These are phyloP conservation scores for Picus viridis DNA, from an alignment of 2,797 vertebrate species.

Conservation along the genomic window DNA sequence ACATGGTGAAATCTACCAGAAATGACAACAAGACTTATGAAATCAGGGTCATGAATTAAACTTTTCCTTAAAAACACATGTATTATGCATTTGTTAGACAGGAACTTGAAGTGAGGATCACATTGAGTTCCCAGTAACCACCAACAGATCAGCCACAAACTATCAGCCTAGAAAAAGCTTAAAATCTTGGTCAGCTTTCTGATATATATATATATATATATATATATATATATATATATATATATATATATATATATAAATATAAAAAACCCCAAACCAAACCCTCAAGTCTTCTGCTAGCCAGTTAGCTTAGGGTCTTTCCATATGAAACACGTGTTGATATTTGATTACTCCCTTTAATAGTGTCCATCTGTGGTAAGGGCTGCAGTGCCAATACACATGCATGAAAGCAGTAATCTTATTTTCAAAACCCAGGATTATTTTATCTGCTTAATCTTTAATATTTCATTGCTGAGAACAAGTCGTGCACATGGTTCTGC, in stretches of 20 bases:
- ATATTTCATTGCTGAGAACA: background rate
- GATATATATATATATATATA: too few species aligned
- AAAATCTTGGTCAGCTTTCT: background rate
- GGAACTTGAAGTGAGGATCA: background rate
- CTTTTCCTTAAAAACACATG: background rate
- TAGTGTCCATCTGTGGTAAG: background rate
- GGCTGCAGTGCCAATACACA: background rate
- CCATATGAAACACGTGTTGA: background rate
- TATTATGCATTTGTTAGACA: background rate
- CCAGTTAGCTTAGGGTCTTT: background rate
- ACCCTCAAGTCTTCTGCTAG: background rate
- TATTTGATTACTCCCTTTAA: conserved; percentile 11
- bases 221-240: too few species aligned
- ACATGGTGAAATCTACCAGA: background rate
- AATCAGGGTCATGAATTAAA: background rate
- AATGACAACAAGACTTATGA: background rate
- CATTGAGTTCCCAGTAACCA: background rate
- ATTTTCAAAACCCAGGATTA: background rate
- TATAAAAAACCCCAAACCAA: background rate
- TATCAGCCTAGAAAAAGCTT: background rate
- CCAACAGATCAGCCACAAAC: background rate
- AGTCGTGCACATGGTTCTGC: background rate
- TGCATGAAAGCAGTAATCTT: background rate
- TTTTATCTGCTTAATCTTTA: conserved; percentile 12
- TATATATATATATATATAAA: too few species aligned